Evolutionary conservation across 2,113 vertebrate genomes (phyloP).

Genomic region (Carassius gibelio): DNA sequence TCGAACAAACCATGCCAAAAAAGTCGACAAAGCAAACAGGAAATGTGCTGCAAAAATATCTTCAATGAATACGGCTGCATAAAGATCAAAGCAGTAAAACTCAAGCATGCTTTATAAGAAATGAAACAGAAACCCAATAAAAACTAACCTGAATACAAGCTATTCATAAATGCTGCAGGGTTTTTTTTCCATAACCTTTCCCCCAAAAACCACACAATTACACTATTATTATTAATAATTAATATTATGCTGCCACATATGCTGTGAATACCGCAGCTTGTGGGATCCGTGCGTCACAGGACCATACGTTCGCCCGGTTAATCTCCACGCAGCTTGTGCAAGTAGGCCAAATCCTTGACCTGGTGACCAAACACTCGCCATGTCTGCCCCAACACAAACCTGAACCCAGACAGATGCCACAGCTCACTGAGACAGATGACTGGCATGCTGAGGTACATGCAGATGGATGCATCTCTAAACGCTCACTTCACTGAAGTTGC

Average conservation of each 20-base stretch:
- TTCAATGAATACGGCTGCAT: not conserved
- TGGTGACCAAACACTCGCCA: slow-evolving; percentile 3
- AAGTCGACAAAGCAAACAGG: not conserved
- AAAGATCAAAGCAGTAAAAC: not conserved
- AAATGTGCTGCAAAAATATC: not conserved
- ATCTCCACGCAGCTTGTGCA: slow-evolving; percentile 3
- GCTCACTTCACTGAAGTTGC: not conserved
- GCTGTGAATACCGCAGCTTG: not conserved
- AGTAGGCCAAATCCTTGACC: not conserved
- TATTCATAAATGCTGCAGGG: not conserved
- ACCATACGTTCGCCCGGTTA: slow-evolving; percentile 16
- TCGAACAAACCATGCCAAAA: not conserved
- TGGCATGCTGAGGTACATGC: not conserved
- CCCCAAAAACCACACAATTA: not conserved
- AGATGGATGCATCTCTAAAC: not conserved
- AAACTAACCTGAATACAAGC: not conserved
- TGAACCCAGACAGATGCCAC: not conserved
- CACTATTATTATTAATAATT: not conserved
- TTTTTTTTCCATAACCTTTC: not conserved
- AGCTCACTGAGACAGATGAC: not conserved
- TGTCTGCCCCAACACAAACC: not conserved
- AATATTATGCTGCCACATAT: not conserved
- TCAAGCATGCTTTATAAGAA: not conserved
- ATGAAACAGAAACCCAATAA: not conserved
- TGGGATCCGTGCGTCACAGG: slow-evolving; percentile 15